These are phyloP conservation scores for Spodoptera exigua DNA, from an alignment of 2,888 invertebrate genomes.

Conservation along the genomic window DNA sequence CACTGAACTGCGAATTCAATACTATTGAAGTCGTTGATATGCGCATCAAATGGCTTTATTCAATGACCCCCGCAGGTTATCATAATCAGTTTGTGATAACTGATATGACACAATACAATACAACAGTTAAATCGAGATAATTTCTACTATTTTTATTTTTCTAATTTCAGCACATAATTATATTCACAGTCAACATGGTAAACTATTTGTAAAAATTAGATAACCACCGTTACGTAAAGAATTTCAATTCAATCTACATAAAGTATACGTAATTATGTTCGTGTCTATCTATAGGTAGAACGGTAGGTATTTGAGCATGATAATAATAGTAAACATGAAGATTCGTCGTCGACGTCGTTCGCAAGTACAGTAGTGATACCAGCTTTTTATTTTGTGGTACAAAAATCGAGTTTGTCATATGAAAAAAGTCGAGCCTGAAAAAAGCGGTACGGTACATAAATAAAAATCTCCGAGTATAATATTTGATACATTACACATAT, in stretches of 20 bases:
- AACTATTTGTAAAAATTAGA: slow-evolving; percentile 26
- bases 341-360: no score
- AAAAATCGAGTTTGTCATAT: no score
- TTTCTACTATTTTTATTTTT: neutral
- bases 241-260: slow-evolving; percentile 24
- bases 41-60: slow-evolving; percentile 11
- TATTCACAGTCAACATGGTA: slow-evolving; percentile 4
- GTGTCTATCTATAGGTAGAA: neutral
- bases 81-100: slow-evolving; percentile 10
- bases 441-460: no score
- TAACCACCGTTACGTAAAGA: slow-evolving; percentile 48
- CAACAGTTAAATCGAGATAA: neutral
- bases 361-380: no score
- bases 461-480: no score
- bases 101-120: slow-evolving; percentile 10
- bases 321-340: no score
- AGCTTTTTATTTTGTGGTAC: no score
- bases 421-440: no score
- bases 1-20: slow-evolving; percentile 36
- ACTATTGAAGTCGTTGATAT: slow-evolving; percentile 21
- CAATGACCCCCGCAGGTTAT: slow-evolving; percentile 40
- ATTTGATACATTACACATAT: no score
- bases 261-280: neutral
- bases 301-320: no score
- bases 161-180: neutral